These are phyloP conservation scores for Corapipo altera DNA, from an alignment of 2,113 vertebrate genomes.

Conservation along the genomic window DNA sequence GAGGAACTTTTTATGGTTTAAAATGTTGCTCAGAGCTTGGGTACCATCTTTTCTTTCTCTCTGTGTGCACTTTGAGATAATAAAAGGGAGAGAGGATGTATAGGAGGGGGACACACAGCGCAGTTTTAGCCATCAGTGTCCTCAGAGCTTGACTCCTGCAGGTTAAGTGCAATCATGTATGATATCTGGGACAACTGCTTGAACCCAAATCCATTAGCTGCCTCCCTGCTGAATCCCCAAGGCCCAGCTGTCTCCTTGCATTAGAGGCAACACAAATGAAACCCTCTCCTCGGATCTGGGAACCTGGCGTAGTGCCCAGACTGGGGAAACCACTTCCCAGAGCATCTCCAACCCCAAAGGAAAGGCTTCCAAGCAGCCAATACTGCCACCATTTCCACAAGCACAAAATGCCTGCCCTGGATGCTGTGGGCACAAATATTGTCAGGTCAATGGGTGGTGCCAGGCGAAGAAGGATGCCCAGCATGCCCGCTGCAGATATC, in stretches of 20 bases:
- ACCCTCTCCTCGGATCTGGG: neutral
- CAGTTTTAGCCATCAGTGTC: neutral
- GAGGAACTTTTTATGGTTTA: neutral
- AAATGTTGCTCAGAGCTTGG: neutral
- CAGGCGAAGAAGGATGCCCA: neutral
- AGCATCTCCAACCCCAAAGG: neutral
- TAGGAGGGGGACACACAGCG: neutral
- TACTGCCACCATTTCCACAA: neutral
- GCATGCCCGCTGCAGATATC: neutral
- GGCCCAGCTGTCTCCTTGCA: slow-evolving; percentile 61
- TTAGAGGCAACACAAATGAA: slow-evolving; percentile 48
- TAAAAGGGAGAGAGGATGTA: neutral
- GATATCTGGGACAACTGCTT: slow-evolving; percentile 50
- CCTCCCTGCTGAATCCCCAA: slow-evolving; percentile 39
- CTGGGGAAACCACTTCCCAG: neutral
- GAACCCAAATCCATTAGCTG: slow-evolving; percentile 68
- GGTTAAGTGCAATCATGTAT: slow-evolving; percentile 33
- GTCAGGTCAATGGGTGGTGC: neutral
- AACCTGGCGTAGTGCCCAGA: neutral
- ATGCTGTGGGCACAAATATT: neutral
- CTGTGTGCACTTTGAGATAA: neutral
- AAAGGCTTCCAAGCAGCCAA: neutral
- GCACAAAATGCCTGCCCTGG: neutral
- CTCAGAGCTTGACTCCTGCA: neutral
- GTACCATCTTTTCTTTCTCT: neutral